Base-by-base conservation (phyloP, 2,888 invertebrate species). In the Erynnis tages region DNA sequence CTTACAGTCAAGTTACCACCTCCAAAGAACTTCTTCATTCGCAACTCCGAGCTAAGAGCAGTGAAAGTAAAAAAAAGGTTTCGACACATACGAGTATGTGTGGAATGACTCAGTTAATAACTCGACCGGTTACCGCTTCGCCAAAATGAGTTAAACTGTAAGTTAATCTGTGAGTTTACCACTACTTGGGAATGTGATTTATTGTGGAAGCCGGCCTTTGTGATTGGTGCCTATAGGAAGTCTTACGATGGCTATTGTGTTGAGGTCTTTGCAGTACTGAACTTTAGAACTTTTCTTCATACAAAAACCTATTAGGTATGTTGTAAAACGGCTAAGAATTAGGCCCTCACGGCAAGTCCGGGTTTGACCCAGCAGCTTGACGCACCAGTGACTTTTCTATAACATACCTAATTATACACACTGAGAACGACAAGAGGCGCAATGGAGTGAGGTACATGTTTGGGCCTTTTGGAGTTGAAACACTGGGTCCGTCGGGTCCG, bases 31-130 rank as follows among this genome's bases (percentile, higher is more conserved):
- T n/a, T 45, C 7, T n/a, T n/a, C 11, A 16, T 48, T 40, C 13
- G 48, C 16, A 40, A 29, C 21, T 47, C 38, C 11, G 1, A 1
- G 13, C 14, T 23, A 19, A 44, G 25, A 54, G 40, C 27, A 54
- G 54, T 54, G 56, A 58, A 56, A 56, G 59, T 54, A 43, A 56
- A 49, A 58, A 40, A 25, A 41, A 34, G 40, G n/a, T 17, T 45
- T 44, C 49, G 40, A 53, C 40, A 40, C 44, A 40, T 46, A 47
- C 29, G 8, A 16, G 40, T 11, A 47, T 34, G 8, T 23, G 40
- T 11, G 48, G 38, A 49, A 43, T 25, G 30, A 46, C 11, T 49
- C 41, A 44, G 41, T 49, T 43, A 43, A 53, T 40, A 56, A 55
- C 55, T 50, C 32, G 13, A 11, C 34, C 48, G 14, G 23, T 38